Base-by-base conservation (phyloP, 2,113 vertebrate species). In the Aleadryas rufinucha region DNA sequence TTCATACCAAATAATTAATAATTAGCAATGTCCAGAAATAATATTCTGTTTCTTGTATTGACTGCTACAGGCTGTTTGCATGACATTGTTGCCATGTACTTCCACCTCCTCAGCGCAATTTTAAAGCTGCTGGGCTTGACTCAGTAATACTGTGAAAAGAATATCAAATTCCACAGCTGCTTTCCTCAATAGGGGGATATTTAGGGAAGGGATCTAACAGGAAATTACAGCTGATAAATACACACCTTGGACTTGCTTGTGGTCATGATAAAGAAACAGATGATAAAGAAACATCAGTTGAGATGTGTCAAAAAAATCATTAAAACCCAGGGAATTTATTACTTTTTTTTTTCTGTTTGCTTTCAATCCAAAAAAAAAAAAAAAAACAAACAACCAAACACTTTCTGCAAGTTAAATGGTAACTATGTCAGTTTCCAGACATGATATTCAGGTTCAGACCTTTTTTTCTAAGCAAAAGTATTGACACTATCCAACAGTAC, bases 51-150 rank as follows among this genome's bases (percentile, higher is more conserved):
- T 84, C 26, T 75, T 84, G 33, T 59, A 49, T 47, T 88, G 85
- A 88, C 68, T 42, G 44, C 52, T 80, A 60, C 26, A 78, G 41
- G 35, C 41, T 86, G 35, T 74, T 96, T 93, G 24, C 20, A 56
- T 77, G 66, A 74, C 56, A 65, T 52, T 61, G 30, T 89, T 94
- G 54, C 42, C 84, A 44, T 13, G 52, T 84, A 68, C n/a, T 88
- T 75, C 56, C 31, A 84, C 41, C 44, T 84, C 64, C 68, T 71
- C 85, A 90, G 33, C 71, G 90, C 16, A 92, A 84, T 77, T 84
- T 65, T 92, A 88, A 94, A 92, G 64, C 63, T 88, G 20, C 44
- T 88, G 59, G 50, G 52, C 59, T 89, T 94, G 90, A 89, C 30
- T 80, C 64, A 90, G 39, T 78, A 79, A 81, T 53, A 92, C 28